A percentile compares a stretch with the other conserved stretches of the same genome.
phyloP scores from a whole-genome alignment of 1,140 invertebrate genomes.

The Aphelinus certus region DNA sequence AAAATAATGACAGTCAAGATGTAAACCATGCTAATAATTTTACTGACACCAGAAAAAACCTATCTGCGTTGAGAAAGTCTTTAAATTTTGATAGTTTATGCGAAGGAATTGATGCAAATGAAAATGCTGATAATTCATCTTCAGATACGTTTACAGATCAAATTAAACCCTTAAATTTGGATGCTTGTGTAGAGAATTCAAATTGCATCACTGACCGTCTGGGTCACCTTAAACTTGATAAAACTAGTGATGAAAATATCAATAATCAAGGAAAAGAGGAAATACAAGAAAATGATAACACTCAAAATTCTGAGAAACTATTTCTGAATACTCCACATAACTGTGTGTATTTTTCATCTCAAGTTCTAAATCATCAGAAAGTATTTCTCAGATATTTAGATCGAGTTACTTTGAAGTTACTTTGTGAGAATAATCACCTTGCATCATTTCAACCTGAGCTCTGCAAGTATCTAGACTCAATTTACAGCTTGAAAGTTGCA shows the following conservation, averaged over 20 bases:
- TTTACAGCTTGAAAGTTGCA: slow-evolving; percentile 48
- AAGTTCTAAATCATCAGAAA: slow-evolving; percentile 62
- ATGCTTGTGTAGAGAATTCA: slow-evolving; percentile 25
- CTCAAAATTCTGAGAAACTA: slow-evolving; percentile 9
- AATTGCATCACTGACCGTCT: slow-evolving; percentile 1
- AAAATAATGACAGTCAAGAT: background rate
- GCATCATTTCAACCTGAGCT: slow-evolving; percentile 64
- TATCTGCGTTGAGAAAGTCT: slow-evolving; percentile 22
- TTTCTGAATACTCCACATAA: slow-evolving; percentile 67
- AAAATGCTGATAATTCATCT: background rate
- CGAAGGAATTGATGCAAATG: slow-evolving; percentile 10
- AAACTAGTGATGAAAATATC: slow-evolving; percentile 18
- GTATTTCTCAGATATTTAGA: slow-evolving; percentile 67
- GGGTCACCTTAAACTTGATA: background rate
- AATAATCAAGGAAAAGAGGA: slow-evolving; percentile 13
- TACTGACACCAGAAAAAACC: slow-evolving; percentile 6
- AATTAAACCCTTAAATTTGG: background rate
- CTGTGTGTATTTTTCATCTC: slow-evolving; percentile 71
- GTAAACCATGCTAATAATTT: background rate
- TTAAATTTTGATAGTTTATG: slow-evolving; percentile 28
- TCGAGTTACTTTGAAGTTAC: slow-evolving; percentile 65
- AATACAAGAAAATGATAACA: slow-evolving; percentile 15
- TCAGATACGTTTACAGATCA: too few relatives aligned
- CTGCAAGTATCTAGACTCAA: slow-evolving; percentile 53
- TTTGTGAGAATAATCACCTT: slow-evolving; percentile 68